Conservation (phyloP, 2,797 vertebrate genomes). For the Rhinogobio ventralis region DNA sequence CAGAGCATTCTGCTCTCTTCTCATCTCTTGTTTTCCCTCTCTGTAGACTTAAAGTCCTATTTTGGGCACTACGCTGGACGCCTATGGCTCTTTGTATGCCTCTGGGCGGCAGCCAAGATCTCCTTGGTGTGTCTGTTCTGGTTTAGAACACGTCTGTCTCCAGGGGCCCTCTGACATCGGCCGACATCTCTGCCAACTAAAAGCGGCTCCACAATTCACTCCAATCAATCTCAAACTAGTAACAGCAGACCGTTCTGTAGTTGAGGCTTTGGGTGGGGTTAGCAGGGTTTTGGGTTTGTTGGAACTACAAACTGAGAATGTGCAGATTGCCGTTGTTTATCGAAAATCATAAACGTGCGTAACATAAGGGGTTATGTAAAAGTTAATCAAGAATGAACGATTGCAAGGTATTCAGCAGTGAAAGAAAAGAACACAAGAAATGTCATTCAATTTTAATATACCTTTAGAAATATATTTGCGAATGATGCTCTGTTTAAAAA, state of each 20-base stretch:
- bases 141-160: conserved; percentile 59
- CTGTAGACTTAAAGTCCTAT: conserved; percentile 45
- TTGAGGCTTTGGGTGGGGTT: conserved; percentile 7
- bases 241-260: conserved; percentile 57
- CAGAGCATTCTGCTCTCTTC: conserved; percentile 38
- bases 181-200: conserved; percentile 61
- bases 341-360: not conserved
- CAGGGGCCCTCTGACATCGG: conserved; percentile 54
- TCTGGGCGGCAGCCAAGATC: conserved; percentile 61
- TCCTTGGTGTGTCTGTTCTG: conserved; percentile 57
- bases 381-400: conserved; percentile 17
- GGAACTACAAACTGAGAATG: not conserved
- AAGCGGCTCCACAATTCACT: conserved; percentile 58
- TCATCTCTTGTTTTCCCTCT: conserved; percentile 39
- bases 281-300: conserved; percentile 13
- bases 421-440: not conserved
- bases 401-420: not conserved
- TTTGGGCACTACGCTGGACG: conserved; percentile 54
- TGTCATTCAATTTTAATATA: not conserved
- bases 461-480: not conserved
- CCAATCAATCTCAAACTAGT: conserved; percentile 64
- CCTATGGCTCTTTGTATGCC: conserved; percentile 58
- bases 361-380: not conserved
- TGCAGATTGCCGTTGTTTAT: not conserved
- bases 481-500: not conserved